These are phyloP conservation scores for Varanus salvator DNA, from an alignment of 2,113 vertebrate genomes.

Conservation along the genomic window DNA sequence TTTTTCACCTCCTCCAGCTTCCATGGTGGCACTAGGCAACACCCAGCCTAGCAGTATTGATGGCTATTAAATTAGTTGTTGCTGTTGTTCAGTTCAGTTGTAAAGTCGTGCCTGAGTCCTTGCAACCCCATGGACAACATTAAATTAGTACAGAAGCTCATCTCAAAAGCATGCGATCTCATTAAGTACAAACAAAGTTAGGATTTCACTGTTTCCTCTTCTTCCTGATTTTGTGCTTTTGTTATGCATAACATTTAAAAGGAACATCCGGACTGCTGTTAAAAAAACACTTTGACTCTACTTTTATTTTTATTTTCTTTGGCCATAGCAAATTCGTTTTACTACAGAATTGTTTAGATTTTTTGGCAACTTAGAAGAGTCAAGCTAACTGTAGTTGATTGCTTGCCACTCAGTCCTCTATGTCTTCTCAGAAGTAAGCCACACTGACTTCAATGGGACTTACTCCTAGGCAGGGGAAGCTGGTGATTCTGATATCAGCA, in stretches of 20 bases:
- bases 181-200: not conserved
- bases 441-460: not conserved
- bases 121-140: not conserved
- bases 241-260: not conserved
- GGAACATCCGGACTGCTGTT: not conserved
- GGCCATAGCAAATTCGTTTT: not conserved
- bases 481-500: too few relatives aligned
- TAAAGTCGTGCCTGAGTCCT: too few relatives aligned
- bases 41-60: not conserved
- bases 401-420: not conserved
- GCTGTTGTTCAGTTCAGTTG: too few relatives aligned
- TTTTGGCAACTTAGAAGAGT: constrained; percentile 6
- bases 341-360: not conserved
- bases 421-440: not conserved
- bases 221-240: not conserved
- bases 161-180: not conserved
- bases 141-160: not conserved
- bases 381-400: not conserved
- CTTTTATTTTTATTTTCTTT: constrained; percentile 12
- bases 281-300: not conserved
- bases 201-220: not conserved
- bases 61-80: not conserved
- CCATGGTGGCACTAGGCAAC: not conserved
- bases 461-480: too few relatives aligned
- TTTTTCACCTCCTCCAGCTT: not conserved